A percentile compares a stretch with the other conserved stretches of the same genome.
Evolutionary conservation across 2,888 invertebrate species (phyloP).

Genomic region (Azorinus chamasolen): DNA sequence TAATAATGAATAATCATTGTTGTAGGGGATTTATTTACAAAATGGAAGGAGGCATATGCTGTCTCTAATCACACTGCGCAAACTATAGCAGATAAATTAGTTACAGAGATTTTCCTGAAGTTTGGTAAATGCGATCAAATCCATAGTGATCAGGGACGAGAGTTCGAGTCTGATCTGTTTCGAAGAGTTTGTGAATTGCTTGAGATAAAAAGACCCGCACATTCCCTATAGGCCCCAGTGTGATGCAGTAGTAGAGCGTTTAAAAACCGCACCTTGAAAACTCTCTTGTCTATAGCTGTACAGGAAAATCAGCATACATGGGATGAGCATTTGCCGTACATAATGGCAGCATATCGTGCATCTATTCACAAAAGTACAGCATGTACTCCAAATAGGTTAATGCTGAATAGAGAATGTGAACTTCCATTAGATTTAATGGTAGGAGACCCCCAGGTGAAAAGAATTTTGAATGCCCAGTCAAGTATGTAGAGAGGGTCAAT

Average conservation of each 20-base stretch:
- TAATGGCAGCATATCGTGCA: slow-evolving; percentile 51
- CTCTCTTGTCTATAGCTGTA: slow-evolving; percentile 45
- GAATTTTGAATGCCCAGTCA: slow-evolving; percentile 11
- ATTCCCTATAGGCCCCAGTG: slow-evolving; percentile 49
- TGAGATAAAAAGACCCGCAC: slow-evolving; percentile 62
- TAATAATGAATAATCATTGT: slow-evolving; percentile 67
- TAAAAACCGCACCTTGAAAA: slow-evolving; percentile 52
- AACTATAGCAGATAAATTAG: slow-evolving; percentile 60
- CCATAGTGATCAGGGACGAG: slow-evolving; percentile 64
- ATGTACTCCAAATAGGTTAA: slow-evolving; percentile 49
- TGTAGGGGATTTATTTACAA: slow-evolving; percentile 61
- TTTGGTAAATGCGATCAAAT: slow-evolving; percentile 49
- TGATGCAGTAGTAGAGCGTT: slow-evolving; percentile 63
- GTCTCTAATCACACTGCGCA: slow-evolving; percentile 50
- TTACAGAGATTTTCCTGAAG: slow-evolving; percentile 47
- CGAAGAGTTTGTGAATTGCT: slow-evolving; percentile 40
- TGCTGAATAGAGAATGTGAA: slow-evolving; percentile 51
- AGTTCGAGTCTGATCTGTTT: slow-evolving; percentile 64
- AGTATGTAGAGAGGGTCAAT: slow-evolving; percentile 44
- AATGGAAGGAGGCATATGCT: slow-evolving; percentile 52
- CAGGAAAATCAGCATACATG: slow-evolving; percentile 50
- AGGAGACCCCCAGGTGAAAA: slow-evolving; percentile 23
- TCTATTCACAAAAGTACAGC: slow-evolving; percentile 48
- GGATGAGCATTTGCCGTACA: slow-evolving; percentile 60
- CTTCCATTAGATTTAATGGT: slow-evolving; percentile 61